phyloP scores from a whole-genome alignment of 2,888 invertebrate species.

The Hofmannophila pseudospretella region DNA sequence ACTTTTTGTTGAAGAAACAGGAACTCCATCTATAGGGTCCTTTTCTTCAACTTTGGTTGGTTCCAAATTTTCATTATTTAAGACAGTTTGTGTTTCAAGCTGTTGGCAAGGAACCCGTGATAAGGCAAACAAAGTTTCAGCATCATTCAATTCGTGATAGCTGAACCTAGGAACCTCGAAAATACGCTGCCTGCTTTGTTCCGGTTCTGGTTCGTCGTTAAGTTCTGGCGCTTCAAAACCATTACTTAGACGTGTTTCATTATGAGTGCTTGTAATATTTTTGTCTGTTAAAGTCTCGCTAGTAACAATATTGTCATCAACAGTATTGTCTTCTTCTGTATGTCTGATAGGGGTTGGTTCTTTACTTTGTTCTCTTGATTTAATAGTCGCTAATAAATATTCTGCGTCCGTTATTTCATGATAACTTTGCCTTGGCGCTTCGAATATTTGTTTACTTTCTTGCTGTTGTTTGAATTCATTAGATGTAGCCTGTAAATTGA shows the following conservation, averaged over 20 bases:
- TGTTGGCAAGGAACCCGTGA: background rate
- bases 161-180: conserved; percentile 36
- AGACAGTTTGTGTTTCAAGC: too few relatives aligned
- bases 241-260: conserved; percentile 12
- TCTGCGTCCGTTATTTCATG: conserved; percentile 25
- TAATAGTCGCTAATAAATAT: conserved; percentile 25
- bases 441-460: conserved; percentile 11
- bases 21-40: too few relatives aligned
- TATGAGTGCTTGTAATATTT: background rate
- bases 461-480: too few relatives aligned
- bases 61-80: too few relatives aligned
- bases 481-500: too few relatives aligned
- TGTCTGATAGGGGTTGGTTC: conserved; percentile 15
- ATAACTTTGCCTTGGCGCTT: conserved; percentile 19
- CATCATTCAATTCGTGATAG: conserved; percentile 44
- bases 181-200: conserved; percentile 11
- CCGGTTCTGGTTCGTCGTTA: background rate
- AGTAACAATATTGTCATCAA: background rate
- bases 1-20: too few relatives aligned
- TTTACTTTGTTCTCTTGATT: conserved; percentile 20
- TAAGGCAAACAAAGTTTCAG: conserved; percentile 34
- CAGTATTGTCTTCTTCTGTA: conserved; percentile 5
- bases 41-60: too few relatives aligned
- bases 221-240: conserved; percentile 2
- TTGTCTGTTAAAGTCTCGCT: background rate